Evolutionary conservation across 2,888 invertebrate species (phyloP), one percentile per base, ranked within the genome.

Genomic region (Limenitis camilla): DNA sequence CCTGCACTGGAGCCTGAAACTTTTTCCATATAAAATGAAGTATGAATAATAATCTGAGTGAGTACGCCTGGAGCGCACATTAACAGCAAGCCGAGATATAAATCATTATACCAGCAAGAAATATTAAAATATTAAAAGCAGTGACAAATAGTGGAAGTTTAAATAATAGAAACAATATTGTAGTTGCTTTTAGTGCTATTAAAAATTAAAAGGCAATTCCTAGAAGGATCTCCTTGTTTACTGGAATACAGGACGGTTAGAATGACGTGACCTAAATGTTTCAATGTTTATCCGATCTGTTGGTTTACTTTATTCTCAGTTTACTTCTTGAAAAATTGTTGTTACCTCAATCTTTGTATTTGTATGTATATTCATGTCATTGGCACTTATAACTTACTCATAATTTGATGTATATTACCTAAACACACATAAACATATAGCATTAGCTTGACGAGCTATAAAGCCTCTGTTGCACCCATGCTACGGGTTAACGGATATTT

Each of bases 11-110:
- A 45, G 43, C 28, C 31, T 53, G 41, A 30, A 36, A 10, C 40
- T 51, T 52, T 53, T 51, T 56, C 27, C 39, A 51, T 47, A 49
- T 51, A 48, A 50, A 51, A 52, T 55, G 52, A 48, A 49, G 33
- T 38, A 43, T 44, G 52, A 41, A 44, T 45, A 41, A 44, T 45
- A 48, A 49, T 45, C 40, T 49, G 36, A 36, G 40, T 44, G 47
- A 51, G 41, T 46, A 42, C 32, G 40, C 11, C 52, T 48, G 30
- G 30, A 28, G 43, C 42, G 44, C 31, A 51, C 29, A 48, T 55
- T 51, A 19, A 45, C 45, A 45, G 29, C 51, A 42, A 40, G 29
- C 10, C 27, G 44, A 44, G 44, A 19, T 48, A 48, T 27, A 44
- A 48, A 38, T 38, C 44, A 44, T 41, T 35, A 11, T 38, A 53